Conservation (phyloP, 2,888 invertebrate species). For the Aplocera efformata region DNA sequence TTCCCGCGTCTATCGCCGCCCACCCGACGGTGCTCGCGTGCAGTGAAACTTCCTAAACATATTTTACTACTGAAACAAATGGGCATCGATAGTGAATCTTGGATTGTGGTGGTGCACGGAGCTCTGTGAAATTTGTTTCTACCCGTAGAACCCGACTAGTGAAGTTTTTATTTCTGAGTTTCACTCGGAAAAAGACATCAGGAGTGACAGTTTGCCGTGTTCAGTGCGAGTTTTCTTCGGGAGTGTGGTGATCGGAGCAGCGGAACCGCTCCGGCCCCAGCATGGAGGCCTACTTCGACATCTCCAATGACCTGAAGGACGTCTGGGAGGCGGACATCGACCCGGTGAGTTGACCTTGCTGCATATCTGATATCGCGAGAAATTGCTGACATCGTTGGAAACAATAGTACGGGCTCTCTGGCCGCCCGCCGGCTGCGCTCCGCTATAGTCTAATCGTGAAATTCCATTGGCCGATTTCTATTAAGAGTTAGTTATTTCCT, state of each 20-base stretch:
- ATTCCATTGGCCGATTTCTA: conserved; percentile 26
- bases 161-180: conserved; percentile 54
- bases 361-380: conserved; percentile 51
- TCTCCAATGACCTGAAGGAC: conserved; percentile 87
- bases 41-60: conserved; percentile 66
- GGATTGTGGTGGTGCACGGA: conserved; percentile 66
- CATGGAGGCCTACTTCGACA: conserved; percentile 89
- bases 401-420: conserved; percentile 15
- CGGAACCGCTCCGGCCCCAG: conserved; percentile 60
- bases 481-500: conserved; percentile 24
- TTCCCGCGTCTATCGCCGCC: conserved; percentile 27
- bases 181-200: conserved; percentile 50
- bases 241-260: conserved; percentile 57
- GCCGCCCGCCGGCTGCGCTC: conserved; percentile 9
- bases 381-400: conserved; percentile 25
- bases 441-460: conserved; percentile 17
- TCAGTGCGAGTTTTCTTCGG: conserved; percentile 53
- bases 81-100: conserved; percentile 70
- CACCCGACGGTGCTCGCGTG: conserved; percentile 57
- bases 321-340: conserved; percentile 91
- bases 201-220: conserved; percentile 66
- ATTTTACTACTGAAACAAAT: conserved; percentile 68
- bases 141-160: conserved; percentile 39
- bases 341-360: conserved; percentile 85
- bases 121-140: conserved; percentile 45